phyloP scores from a whole-genome alignment of 1,140 invertebrate species.

The Drosophila murphyi region DNA sequence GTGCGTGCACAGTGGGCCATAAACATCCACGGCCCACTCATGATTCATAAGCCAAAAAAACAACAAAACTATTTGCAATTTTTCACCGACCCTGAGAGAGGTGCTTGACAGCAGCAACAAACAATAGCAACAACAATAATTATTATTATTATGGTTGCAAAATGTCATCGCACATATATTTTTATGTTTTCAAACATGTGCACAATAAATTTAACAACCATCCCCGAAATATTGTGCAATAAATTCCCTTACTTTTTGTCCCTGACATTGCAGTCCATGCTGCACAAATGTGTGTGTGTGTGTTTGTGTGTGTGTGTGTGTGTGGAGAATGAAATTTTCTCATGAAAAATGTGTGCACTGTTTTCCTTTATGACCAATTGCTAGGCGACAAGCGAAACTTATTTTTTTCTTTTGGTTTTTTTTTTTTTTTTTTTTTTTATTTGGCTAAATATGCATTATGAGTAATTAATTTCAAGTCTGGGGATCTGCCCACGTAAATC shows the following conservation, averaged over 20 bases:
- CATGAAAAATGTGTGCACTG: slow-evolving; percentile 48
- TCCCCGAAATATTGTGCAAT: slow-evolving; percentile 37
- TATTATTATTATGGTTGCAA: slow-evolving; percentile 39
- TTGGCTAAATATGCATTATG: slow-evolving; percentile 26
- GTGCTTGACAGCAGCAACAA: slow-evolving; percentile 66
- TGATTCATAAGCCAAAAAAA: slow-evolving; percentile 62
- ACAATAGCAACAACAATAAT: slow-evolving; percentile 18
- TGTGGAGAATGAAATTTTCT: slow-evolving; percentile 44
- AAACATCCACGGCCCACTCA: slow-evolving; percentile 65
- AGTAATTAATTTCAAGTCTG: slow-evolving; percentile 39
- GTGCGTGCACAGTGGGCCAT: slow-evolving; percentile 65
- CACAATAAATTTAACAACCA: slow-evolving; percentile 58
- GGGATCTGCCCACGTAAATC: slow-evolving; percentile 29
- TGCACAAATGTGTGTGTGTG: too few relatives aligned
- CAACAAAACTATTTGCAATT: slow-evolving; percentile 60
- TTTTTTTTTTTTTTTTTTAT: neutral
- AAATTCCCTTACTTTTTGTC: slow-evolving; percentile 64
- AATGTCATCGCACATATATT: slow-evolving; percentile 42
- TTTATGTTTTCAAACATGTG: slow-evolving; percentile 73
- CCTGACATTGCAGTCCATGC: slow-evolving; percentile 68
- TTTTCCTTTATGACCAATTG: slow-evolving; percentile 48
- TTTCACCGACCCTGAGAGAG: slow-evolving; percentile 64
- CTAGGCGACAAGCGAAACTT: neutral
- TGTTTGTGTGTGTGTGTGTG: neutral
- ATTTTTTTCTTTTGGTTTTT: neutral